These are phyloP conservation scores for Hypsibius dujardini DNA, from an alignment of 1,140 invertebrate genomes.

Conservation along the genomic window DNA sequence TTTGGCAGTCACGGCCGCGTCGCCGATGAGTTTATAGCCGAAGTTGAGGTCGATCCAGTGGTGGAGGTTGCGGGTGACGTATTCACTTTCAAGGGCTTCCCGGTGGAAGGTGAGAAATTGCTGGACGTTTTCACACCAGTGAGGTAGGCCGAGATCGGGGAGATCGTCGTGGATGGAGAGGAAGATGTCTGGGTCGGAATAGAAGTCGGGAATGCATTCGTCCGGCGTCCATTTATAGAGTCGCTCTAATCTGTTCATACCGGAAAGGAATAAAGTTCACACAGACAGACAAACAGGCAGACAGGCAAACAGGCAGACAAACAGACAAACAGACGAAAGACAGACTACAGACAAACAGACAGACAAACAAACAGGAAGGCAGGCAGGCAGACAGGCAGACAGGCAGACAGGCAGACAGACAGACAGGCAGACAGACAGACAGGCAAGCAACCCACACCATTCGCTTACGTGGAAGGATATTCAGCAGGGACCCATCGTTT, in stretches of 20 bases:
- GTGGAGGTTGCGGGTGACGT: slow-evolving; percentile 75
- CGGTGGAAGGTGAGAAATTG: slow-evolving; percentile 78
- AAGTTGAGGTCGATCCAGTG: slow-evolving; percentile 97
- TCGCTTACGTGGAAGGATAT: slow-evolving; percentile 55
- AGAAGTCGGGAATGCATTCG: slow-evolving; percentile 94
- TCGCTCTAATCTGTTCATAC: slow-evolving; percentile 17
- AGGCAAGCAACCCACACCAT: too few relatives aligned
- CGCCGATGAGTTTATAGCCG: slow-evolving; percentile 75
- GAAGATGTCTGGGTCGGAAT: slow-evolving; percentile 69
- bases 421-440: too few relatives aligned
- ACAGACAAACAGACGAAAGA: too few relatives aligned
- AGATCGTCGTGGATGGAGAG: slow-evolving; percentile 55
- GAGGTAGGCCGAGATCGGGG: slow-evolving; percentile 66
- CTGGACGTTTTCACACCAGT: slow-evolving; percentile 65
- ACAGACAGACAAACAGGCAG: background rate
- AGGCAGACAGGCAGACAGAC: too few relatives aligned
- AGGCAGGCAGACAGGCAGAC: too few relatives aligned
- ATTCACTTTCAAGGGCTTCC: slow-evolving; percentile 64
- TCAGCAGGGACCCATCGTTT: slow-evolving; percentile 84
- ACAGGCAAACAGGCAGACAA: too few relatives aligned
- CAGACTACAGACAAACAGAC: too few relatives aligned
- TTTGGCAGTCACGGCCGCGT: slow-evolving; percentile 73
- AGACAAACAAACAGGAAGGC: too few relatives aligned
- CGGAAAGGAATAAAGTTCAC: slow-evolving; percentile 20
- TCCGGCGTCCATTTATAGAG: slow-evolving; percentile 77